Evolutionary conservation across 2,888 invertebrate species (phyloP).

Genomic region (Coenonympha glycerion): DNA sequence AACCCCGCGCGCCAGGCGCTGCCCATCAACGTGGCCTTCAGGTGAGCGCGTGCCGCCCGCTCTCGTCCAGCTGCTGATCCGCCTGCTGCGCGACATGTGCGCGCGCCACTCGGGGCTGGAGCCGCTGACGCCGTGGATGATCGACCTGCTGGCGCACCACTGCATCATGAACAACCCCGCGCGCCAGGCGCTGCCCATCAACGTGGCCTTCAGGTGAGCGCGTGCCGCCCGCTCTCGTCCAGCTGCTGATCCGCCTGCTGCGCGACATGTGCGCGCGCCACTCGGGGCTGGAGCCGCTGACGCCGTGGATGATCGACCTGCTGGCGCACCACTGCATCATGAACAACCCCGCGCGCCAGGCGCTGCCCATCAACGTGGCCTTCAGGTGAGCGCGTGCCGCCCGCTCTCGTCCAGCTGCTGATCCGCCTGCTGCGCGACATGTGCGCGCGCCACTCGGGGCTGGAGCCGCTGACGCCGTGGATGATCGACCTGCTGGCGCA

Average conservation of each 20-base stretch:
- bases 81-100: constrained; percentile 93
- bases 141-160: constrained; percentile 96
- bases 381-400: constrained; percentile 74
- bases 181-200: neutral
- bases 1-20: constrained; percentile 95
- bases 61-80: constrained; percentile 86
- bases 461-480: constrained; percentile 95
- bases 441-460: constrained; percentile 90
- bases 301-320: constrained; percentile 97
- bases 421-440: constrained; percentile 96
- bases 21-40: constrained; percentile 93
- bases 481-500: constrained; percentile 97
- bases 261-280: constrained; percentile 93
- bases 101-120: constrained; percentile 92
- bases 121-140: constrained; percentile 96
- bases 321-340: constrained; percentile 96
- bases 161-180: constrained; percentile 84
- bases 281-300: constrained; percentile 91
- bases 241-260: constrained; percentile 92
- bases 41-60: constrained; percentile 42
- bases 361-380: neutral
- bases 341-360: constrained; percentile 54
- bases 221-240: neutral
- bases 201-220: constrained; percentile 74
- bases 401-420: constrained; percentile 78